Evolutionary conservation across 2,888 invertebrate genomes (phyloP).

Genomic region (Chrysomela aeneicollis): DNA sequence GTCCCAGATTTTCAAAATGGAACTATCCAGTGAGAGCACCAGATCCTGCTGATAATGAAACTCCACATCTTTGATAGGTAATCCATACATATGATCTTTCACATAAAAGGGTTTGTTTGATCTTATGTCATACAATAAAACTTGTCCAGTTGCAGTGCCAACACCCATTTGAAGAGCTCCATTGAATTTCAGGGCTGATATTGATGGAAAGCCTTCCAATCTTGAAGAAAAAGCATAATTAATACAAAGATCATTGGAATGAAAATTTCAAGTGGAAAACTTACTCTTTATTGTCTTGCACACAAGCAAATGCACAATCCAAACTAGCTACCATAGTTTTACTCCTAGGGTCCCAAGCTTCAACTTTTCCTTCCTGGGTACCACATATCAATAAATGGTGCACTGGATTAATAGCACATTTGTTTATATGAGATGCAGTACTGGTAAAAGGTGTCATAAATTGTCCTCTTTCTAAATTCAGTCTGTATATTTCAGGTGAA

Average conservation of each 20-base stretch:
- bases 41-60: slow-evolving; percentile 84
- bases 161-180: slow-evolving; percentile 83
- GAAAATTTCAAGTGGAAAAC: slow-evolving; percentile 42
- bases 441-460: slow-evolving; percentile 87
- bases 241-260: slow-evolving; percentile 13
- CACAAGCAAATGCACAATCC: slow-evolving; percentile 79
- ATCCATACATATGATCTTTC: slow-evolving; percentile 95
- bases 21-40: slow-evolving; percentile 88
- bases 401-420: slow-evolving; percentile 84
- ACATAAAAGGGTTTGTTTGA: slow-evolving; percentile 86
- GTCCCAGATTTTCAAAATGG: slow-evolving; percentile 91
- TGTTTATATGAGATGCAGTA: slow-evolving; percentile 79
- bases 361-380: slow-evolving; percentile 89
- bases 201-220: slow-evolving; percentile 71
- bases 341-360: slow-evolving; percentile 95
- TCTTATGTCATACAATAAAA: slow-evolving; percentile 93
- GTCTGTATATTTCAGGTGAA: slow-evolving; percentile 73
- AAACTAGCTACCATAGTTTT: slow-evolving; percentile 79
- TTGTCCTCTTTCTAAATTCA: slow-evolving; percentile 95
- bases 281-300: slow-evolving; percentile 67
- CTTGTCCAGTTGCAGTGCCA: slow-evolving; percentile 93
- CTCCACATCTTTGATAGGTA: slow-evolving; percentile 87
- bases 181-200: slow-evolving; percentile 82
- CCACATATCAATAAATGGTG: slow-evolving; percentile 90
- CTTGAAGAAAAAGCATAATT: slow-evolving; percentile 60